Evolutionary conservation across 37 sponge, comb jelly and placozoan species (phyloP), one percentile per base, ranked within the genome.

Genomic region (Chondrilla cf. caribensis): DNA sequence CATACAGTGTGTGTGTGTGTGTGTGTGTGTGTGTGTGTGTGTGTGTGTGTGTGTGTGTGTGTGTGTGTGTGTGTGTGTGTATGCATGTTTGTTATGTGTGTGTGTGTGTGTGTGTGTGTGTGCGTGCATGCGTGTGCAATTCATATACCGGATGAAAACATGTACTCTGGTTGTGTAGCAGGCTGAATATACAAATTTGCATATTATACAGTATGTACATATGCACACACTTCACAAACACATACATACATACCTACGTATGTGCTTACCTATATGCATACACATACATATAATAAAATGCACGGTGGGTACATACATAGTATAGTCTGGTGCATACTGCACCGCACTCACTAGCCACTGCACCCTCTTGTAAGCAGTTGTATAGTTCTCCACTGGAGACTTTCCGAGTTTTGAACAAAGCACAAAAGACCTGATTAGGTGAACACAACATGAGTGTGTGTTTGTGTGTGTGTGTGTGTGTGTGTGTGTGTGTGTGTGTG

Each of bases 21-120:
- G 76, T 42, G 76, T 43, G 17, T 7, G 15, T 73, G 76, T 73
- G 29, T 73, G 76, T 73, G 68, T 67, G 68, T 28, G 29, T 60
- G 64, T 60, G 64, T 60, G 29, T 26, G 51, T n/a, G 51, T 73
- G 76, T 73, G 44, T 37, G 41, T 40, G 25, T 5, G 44, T 4
- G 44, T 43, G 76, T 42, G 76, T 43, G 17, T 7, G 15, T 73
- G 76, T 73, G 29, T 73, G 76, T 73, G 68, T 67, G 68, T 28
- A 15, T 60, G 64, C 15, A n/a, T 60, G 29, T 26, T n/a, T n/a
- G n/a, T n/a, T n/a, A n/a, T n/a, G 51, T 73, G 76, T 73, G 44
- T 37, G 41, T 40, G 25, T 5, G 44, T 4, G 44, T 43, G 76
- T 42, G 76, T 43, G 17, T 7, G 15, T 73, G 76, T 73, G 29